Evolutionary conservation across 2,797 vertebrate species (phyloP).

Genomic region (Rhinichthys osculus): DNA sequence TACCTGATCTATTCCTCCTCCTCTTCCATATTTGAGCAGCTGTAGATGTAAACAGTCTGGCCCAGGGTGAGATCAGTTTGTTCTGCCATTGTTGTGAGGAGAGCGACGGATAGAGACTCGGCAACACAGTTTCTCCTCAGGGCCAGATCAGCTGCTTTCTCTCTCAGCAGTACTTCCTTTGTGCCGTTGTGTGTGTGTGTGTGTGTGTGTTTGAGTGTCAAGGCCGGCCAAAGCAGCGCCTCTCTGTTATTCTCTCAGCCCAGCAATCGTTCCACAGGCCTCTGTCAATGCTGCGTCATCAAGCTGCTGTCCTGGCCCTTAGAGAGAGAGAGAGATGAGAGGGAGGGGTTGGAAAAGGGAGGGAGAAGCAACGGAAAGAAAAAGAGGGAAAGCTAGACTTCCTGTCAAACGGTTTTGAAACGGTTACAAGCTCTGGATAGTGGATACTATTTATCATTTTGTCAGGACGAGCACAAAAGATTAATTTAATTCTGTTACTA

Average conservation of each 20-base stretch:
- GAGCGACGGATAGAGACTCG: constrained; percentile 34
- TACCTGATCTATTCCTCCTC: constrained; percentile 50
- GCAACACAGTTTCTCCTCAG: constrained; percentile 32
- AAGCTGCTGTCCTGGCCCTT: constrained; percentile 74
- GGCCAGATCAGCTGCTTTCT: constrained; percentile 45
- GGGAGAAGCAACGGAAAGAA: constrained; percentile 3
- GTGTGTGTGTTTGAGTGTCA: constrained; percentile 58
- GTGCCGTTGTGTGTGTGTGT: not conserved
- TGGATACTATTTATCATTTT: not conserved
- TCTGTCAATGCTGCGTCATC: constrained; percentile 71
- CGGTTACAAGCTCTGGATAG: not conserved
- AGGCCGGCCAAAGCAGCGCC: constrained; percentile 61
- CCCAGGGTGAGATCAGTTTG: constrained; percentile 14
- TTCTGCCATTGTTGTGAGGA: constrained; percentile 37
- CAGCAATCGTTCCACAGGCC: constrained; percentile 70
- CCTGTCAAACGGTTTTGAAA: constrained; percentile 16
- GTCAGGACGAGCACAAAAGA: not conserved
- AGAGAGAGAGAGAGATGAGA: constrained; percentile 67
- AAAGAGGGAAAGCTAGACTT: constrained; percentile 26
- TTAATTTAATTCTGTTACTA: not conserved
- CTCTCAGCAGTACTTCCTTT: constrained; percentile 31
- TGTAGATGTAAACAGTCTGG: constrained; percentile 30
- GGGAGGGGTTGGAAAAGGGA: constrained; percentile 59
- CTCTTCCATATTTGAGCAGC: constrained; percentile 40
- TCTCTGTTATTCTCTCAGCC: constrained; percentile 65